Conservation (phyloP, 2,888 invertebrate genomes). For the Melieria crassipennis region DNA sequence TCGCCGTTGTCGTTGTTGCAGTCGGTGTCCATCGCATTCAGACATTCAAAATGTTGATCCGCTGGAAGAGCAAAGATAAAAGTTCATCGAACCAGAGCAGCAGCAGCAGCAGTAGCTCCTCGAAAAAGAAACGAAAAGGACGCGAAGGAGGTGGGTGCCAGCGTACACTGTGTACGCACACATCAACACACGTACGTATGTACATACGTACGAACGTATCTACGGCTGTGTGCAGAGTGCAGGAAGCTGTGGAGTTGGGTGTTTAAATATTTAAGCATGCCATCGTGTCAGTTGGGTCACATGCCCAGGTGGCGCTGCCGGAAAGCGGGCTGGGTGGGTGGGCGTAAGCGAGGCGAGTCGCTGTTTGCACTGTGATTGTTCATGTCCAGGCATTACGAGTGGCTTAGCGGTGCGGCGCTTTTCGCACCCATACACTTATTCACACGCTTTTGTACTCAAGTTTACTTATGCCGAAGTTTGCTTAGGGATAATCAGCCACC, state of each 20-base stretch:
- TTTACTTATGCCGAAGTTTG: too few species aligned
- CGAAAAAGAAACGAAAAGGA: conserved; percentile 87
- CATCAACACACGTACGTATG: neutral
- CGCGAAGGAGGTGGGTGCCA: conserved; percentile 77
- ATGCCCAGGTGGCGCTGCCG: too few species aligned
- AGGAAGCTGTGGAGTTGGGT: too few species aligned
- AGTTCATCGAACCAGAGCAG: conserved; percentile 72
- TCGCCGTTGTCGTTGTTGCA: conserved; percentile 18
- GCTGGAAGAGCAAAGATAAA: conserved; percentile 88
- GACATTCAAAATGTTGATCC: conserved; percentile 74
- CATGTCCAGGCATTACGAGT: conserved; percentile 1
- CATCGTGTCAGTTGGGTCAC: too few species aligned
- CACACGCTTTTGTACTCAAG: too few species aligned
- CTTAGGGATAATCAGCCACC: too few species aligned
- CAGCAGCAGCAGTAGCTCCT: conserved; percentile 68
- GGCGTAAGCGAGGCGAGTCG: neutral
- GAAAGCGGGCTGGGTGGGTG: too few species aligned
- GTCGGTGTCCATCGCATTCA: neutral
- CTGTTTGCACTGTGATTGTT: conserved; percentile 13
- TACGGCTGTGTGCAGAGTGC: too few species aligned
- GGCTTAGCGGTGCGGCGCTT: too few species aligned
- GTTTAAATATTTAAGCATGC: too few species aligned
- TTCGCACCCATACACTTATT: too few species aligned
- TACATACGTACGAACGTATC: neutral
- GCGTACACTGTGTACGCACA: conserved; percentile 6